Evolutionary conservation across 1,140 invertebrate genomes (phyloP).

Genomic region (Batillaria attramentaria): DNA sequence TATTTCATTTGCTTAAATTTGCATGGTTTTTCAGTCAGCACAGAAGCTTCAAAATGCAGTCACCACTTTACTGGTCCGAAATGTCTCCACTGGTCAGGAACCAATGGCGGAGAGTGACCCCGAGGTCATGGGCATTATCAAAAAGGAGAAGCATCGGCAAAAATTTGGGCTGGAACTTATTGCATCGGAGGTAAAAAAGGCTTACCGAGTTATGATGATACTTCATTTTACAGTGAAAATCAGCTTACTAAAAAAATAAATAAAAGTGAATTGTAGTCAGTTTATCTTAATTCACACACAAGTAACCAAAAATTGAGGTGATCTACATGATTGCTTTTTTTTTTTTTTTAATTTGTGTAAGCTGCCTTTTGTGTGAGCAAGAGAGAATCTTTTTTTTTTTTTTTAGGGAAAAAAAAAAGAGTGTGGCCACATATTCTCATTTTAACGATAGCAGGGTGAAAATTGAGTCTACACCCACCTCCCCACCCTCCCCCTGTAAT

Average conservation of each 20-base stretch:
- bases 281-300: no score
- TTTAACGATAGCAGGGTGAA: not conserved
- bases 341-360: not conserved
- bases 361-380: not conserved
- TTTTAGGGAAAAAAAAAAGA: not conserved
- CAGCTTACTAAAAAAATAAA: no score
- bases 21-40: not conserved
- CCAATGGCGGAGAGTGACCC: slow-evolving; percentile 78
- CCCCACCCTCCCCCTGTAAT: not conserved
- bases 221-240: no score
- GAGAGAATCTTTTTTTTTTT: not conserved
- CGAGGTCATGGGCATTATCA: slow-evolving; percentile 87
- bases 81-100: slow-evolving; percentile 61
- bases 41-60: slow-evolving; percentile 15
- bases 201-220: no score
- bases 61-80: not conserved
- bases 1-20: no score
- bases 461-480: not conserved
- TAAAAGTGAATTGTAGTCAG: not conserved
- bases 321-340: not conserved
- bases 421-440: not conserved
- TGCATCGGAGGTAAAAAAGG: slow-evolving; percentile 64
- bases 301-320: no score
- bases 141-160: slow-evolving; percentile 91
- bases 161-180: slow-evolving; percentile 84